Evolutionary conservation across 2,113 vertebrate genomes (phyloP).

Genomic region (Bos indicus): DNA sequence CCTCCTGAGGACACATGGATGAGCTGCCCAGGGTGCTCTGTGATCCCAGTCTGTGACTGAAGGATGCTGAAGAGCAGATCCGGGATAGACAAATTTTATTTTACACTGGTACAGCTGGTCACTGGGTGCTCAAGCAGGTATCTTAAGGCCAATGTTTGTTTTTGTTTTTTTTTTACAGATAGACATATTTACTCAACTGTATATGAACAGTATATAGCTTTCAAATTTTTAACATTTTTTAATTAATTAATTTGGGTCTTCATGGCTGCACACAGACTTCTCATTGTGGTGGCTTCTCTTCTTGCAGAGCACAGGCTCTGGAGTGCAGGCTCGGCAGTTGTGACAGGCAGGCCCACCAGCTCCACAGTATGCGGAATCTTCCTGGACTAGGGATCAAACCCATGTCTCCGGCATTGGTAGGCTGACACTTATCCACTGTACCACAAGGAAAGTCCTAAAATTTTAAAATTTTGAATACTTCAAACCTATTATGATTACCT

Average conservation of each 20-base stretch:
- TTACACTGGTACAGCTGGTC: neutral
- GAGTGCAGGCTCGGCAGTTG: fast-evolving
- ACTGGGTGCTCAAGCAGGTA: neutral
- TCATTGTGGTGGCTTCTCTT: neutral
- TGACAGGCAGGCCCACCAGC: neutral
- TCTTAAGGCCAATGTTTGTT: neutral
- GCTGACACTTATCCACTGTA: neutral
- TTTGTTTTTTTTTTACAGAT: neutral
- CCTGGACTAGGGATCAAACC: neutral
- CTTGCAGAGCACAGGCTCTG: neutral
- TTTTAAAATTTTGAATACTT: neutral
- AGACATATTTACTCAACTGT: neutral
- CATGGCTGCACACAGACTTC: neutral
- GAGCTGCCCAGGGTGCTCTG: neutral
- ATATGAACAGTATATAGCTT: neutral
- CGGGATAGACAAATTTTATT: neutral
- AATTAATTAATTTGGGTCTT: neutral
- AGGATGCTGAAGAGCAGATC: neutral
- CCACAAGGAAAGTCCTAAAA: neutral
- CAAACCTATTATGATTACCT: neutral
- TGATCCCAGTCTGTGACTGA: neutral
- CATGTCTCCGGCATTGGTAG: neutral
- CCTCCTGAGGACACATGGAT: neutral
- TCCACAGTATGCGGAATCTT: neutral
- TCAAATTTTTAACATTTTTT: neutral